Percentiles rank a stretch among this genome's conserved stretches.
Evolutionary conservation across 2,113 vertebrate species (phyloP).

Genomic region (Otis tarda): DNA sequence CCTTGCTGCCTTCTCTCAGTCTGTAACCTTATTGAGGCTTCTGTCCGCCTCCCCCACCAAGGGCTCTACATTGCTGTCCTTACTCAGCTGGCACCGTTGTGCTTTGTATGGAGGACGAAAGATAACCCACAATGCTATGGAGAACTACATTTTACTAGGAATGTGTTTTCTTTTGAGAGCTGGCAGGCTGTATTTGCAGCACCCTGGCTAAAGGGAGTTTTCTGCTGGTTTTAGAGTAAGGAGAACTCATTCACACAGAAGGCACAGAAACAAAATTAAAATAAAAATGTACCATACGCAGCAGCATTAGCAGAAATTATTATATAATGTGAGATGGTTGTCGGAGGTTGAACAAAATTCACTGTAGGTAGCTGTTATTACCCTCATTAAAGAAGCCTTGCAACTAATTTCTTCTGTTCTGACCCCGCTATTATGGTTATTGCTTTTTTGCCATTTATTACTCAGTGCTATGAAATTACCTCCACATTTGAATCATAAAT

Average conservation of each 20-base stretch:
- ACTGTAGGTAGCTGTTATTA: neutral
- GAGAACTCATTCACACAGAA: neutral
- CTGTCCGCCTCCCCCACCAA: fast-evolving
- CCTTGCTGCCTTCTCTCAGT: neutral
- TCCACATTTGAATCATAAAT: neutral
- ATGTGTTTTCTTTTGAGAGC: neutral
- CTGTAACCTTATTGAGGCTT: neutral
- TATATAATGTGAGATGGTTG: neutral
- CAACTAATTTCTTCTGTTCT: neutral
- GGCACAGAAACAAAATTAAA: neutral
- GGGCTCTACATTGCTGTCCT: neutral
- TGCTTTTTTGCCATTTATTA: neutral
- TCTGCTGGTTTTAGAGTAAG: neutral
- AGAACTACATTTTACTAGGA: neutral
- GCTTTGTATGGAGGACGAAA: neutral
- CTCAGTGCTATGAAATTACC: neutral
- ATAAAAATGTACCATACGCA: neutral
- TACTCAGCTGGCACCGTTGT: neutral
- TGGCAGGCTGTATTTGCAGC: neutral
- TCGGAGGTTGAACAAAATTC: neutral
- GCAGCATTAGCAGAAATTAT: neutral
- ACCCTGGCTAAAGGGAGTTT: neutral
- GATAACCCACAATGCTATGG: neutral
- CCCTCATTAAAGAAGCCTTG: neutral
- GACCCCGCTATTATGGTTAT: neutral